Evolutionary conservation across 92 coral and sea anemone species (phyloP).

Genomic region (Palythoa caribaeorum): DNA sequence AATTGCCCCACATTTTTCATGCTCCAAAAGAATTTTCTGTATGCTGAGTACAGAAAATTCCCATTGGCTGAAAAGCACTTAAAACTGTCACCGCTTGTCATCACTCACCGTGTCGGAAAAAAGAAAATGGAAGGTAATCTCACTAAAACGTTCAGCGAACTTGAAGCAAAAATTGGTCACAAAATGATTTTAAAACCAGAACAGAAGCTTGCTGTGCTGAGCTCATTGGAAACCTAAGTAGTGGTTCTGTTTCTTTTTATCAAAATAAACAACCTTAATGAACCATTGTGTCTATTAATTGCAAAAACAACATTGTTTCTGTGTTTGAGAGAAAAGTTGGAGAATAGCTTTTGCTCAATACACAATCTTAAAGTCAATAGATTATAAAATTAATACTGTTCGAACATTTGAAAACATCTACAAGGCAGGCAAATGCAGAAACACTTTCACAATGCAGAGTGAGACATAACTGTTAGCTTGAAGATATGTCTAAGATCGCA

Average conservation of each 20-base stretch:
- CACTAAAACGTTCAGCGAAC: too few relatives aligned
- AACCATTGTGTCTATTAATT: slow-evolving; percentile 18
- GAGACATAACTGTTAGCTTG: background rate
- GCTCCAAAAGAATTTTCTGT: too few relatives aligned
- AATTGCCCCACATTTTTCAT: too few relatives aligned
- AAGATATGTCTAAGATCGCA: background rate
- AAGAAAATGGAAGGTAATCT: too few relatives aligned
- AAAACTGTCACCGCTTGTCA: too few relatives aligned
- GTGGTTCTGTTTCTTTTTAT: slow-evolving; percentile 11
- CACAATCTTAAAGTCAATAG: background rate
- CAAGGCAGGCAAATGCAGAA: slow-evolving; percentile 34
- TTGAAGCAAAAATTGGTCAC: too few relatives aligned
- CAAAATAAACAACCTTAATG: slow-evolving; percentile 24
- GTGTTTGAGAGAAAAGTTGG: background rate
- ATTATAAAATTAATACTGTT: slow-evolving; percentile 36
- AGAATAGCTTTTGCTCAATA: slow-evolving; percentile 2
- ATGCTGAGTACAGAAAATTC: too few relatives aligned
- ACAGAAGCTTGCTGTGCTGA: too few relatives aligned
- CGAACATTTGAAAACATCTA: slow-evolving; percentile 28
- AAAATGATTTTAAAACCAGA: too few relatives aligned
- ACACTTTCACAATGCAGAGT: background rate
- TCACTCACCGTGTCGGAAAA: too few relatives aligned
- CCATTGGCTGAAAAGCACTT: too few relatives aligned
- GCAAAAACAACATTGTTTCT: background rate
- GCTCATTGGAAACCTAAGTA: too few relatives aligned